Evolutionary conservation across 2,113 vertebrate species (phyloP).

Genomic region (Forbesichthys papilliferus): DNA sequence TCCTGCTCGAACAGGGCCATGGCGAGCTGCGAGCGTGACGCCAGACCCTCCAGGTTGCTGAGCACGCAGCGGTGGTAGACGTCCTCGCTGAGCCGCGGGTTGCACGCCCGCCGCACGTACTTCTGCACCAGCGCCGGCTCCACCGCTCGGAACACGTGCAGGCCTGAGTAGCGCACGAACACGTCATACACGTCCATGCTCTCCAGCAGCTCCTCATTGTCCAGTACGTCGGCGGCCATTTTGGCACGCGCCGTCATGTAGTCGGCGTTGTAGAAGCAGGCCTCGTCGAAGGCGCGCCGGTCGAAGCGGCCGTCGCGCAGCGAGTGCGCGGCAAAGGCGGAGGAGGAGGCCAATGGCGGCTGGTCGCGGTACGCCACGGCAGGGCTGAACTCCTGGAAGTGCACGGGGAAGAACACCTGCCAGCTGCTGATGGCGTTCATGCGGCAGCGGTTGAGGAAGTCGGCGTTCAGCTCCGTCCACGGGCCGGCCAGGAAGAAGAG

Average conservation of each 20-base stretch:
- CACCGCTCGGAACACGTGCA: slow-evolving; percentile 93
- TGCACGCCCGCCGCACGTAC: slow-evolving; percentile 84
- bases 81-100: slow-evolving; percentile 90
- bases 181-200: slow-evolving; percentile 93
- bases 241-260: slow-evolving; percentile 91
- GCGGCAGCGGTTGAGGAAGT: slow-evolving; percentile 93
- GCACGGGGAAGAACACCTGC: slow-evolving; percentile 96
- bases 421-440: slow-evolving; percentile 97
- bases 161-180: slow-evolving; percentile 90
- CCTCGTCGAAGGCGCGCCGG: slow-evolving; percentile 88
- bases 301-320: slow-evolving; percentile 88
- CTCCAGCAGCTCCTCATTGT: slow-evolving; percentile 90
- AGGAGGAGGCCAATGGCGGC: slow-evolving; percentile 74
- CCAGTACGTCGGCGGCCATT: slow-evolving; percentile 86
- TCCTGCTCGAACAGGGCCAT: slow-evolving; percentile 94
- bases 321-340: slow-evolving; percentile 75
- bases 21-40: slow-evolving; percentile 88
- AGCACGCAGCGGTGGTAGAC: slow-evolving; percentile 94
- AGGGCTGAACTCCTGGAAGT: slow-evolving; percentile 94
- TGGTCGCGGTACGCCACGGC: slow-evolving; percentile 80
- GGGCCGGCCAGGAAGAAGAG: slow-evolving; percentile 90
- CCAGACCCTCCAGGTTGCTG: slow-evolving; percentile 91
- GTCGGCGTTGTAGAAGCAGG: slow-evolving; percentile 96
- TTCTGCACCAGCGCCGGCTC: slow-evolving; percentile 95
- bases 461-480: slow-evolving; percentile 88